Percentiles rank a stretch among this genome's conserved stretches.
Evolutionary conservation across 2,797 vertebrate genomes (phyloP).

Genomic region (Syngnathus acus): DNA sequence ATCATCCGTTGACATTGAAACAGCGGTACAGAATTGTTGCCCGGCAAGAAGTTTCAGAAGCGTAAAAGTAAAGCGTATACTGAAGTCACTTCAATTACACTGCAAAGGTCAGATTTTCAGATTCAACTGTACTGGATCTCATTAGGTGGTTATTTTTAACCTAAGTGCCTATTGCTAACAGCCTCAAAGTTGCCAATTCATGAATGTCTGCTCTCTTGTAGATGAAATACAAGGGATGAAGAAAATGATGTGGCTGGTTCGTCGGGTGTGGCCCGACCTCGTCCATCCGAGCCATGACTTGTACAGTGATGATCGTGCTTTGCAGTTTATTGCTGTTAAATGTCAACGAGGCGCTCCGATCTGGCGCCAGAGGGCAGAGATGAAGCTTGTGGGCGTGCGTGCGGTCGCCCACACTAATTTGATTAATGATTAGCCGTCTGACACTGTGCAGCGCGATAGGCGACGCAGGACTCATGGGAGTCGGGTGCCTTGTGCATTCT

Average conservation of each 20-base stretch:
- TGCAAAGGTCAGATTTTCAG: too few species aligned
- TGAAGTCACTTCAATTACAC: too few species aligned
- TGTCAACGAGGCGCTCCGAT: conserved; percentile 38
- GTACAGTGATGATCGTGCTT: conserved; percentile 18
- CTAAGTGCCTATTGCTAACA: background rate
- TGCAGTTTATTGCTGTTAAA: conserved; percentile 39
- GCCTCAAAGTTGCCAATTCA: background rate
- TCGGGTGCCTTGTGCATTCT: background rate
- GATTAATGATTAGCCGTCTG: conserved; percentile 55
- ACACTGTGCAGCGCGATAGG: conserved; percentile 8
- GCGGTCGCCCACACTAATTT: conserved; percentile 42
- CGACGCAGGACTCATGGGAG: conserved; percentile 7
- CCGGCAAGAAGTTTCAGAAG: too few species aligned
- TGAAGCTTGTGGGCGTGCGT: conserved; percentile 24
- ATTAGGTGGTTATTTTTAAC: too few species aligned
- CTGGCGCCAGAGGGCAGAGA: conserved; percentile 29
- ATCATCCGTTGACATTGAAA: too few species aligned
- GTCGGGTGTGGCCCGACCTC: background rate
- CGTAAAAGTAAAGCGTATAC: too few species aligned
- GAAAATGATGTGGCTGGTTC: background rate
- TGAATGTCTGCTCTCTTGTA: background rate
- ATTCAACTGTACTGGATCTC: too few species aligned
- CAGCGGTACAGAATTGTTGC: too few species aligned
- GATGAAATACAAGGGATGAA: background rate
- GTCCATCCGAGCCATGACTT: background rate